phyloP scores from a whole-genome alignment of 1,140 invertebrate species.

The Drosophila truncata region DNA sequence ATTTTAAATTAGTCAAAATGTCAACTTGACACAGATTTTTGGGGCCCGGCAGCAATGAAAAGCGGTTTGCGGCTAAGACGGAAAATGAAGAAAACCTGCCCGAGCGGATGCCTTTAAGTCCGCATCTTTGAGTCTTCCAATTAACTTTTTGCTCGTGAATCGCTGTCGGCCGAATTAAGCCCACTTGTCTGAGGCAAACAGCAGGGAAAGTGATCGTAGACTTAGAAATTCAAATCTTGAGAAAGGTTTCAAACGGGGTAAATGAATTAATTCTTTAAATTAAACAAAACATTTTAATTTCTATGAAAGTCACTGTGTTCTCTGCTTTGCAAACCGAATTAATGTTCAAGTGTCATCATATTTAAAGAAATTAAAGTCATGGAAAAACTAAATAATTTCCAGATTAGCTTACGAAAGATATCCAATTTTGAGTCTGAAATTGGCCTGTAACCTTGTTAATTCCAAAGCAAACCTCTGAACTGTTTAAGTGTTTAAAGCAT shows the following conservation, averaged over 20 bases:
- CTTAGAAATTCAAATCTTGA: background rate
- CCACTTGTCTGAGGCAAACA: slow-evolving; percentile 9
- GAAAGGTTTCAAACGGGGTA: no score
- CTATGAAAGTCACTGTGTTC: no score
- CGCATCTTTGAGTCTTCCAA: slow-evolving; percentile 41
- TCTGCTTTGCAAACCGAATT: no score
- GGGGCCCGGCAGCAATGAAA: slow-evolving; percentile 48
- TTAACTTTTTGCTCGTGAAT: slow-evolving; percentile 39
- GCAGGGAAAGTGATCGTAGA: slow-evolving; percentile 1
- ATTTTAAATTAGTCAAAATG: slow-evolving; percentile 82
- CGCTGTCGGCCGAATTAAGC: slow-evolving; percentile 6
- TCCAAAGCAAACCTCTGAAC: background rate
- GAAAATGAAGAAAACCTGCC: slow-evolving; percentile 21
- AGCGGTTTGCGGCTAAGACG: slow-evolving; percentile 45
- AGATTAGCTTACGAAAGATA: background rate
- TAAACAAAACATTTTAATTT: no score
- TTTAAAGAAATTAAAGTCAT: no score
- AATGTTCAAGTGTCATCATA: no score
- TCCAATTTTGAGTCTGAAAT: background rate
- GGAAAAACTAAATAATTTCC: background rate
- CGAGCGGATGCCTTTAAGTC: slow-evolving; percentile 37
- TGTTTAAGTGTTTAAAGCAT: slow-evolving; percentile 9
- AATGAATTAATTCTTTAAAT: no score
- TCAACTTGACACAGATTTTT: slow-evolving; percentile 82
- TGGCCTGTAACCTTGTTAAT: background rate